These are phyloP conservation scores for Petrocephalus schoutedeni DNA, from an alignment of 2,797 vertebrate species.

Conservation along the genomic window DNA sequence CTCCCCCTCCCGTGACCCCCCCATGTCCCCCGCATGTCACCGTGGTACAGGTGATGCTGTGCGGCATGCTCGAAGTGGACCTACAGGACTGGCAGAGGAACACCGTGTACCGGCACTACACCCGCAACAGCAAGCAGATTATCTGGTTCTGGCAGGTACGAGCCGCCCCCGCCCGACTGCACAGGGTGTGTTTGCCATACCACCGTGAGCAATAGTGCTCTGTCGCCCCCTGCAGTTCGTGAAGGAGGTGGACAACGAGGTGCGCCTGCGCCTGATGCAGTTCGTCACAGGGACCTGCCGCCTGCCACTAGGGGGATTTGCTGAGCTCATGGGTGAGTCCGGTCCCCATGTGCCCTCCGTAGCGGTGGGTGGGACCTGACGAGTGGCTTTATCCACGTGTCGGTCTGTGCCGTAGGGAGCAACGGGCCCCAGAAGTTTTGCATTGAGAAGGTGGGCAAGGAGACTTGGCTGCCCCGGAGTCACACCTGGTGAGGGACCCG, in stretches of 20 bases:
- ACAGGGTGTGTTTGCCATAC: neutral
- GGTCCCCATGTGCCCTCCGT: neutral
- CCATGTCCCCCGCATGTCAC: neutral
- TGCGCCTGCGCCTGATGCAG: slow-evolving; percentile 88
- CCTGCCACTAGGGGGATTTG: slow-evolving; percentile 90
- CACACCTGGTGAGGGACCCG: slow-evolving; percentile 86
- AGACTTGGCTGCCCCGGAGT: slow-evolving; percentile 96
- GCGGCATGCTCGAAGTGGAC: slow-evolving; percentile 98
- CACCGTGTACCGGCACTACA: slow-evolving; percentile 95
- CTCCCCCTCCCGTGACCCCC: neutral
- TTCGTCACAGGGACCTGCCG: slow-evolving; percentile 97
- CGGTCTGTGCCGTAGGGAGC: slow-evolving; percentile 68
- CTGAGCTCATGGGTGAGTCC: slow-evolving; percentile 90
- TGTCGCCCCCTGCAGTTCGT: slow-evolving; percentile 70
- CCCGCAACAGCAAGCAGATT: slow-evolving; percentile 97
- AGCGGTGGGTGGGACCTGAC: neutral
- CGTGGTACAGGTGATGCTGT: slow-evolving; percentile 84
- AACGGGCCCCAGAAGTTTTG: slow-evolving; percentile 99
- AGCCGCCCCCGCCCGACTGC: neutral
- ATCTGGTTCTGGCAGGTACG: slow-evolving; percentile 99
- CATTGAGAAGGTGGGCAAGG: slow-evolving; percentile 98
- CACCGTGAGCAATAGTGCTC: neutral
- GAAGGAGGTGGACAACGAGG: slow-evolving; percentile 97
- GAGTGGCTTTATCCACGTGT: neutral
- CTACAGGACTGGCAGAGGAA: slow-evolving; percentile 97